phyloP scores from a whole-genome alignment of 2,797 vertebrate genomes.

The Malurus leucopterus region DNA sequence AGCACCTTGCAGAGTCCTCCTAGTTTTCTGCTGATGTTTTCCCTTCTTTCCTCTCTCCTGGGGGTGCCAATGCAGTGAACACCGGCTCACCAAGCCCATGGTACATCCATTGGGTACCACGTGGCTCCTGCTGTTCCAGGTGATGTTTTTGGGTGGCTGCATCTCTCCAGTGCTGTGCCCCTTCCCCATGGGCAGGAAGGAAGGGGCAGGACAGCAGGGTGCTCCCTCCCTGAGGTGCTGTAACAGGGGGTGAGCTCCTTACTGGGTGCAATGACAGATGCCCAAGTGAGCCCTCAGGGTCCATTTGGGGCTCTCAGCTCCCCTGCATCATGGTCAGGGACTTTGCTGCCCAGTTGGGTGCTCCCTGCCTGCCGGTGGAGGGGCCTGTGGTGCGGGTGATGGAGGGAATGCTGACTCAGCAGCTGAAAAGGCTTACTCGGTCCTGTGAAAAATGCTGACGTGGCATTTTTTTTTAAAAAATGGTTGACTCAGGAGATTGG shows the following conservation, averaged over 20 bases:
- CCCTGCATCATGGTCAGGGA: background rate
- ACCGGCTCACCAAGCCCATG: accelerated
- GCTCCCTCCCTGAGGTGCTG: accelerated
- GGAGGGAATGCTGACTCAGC: background rate
- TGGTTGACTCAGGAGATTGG: background rate
- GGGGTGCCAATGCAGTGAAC: background rate
- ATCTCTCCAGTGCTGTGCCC: background rate
- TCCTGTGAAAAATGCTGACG: background rate
- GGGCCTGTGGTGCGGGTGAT: background rate
- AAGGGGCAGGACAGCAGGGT: background rate
- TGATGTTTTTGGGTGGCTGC: background rate
- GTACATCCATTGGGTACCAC: accelerated
- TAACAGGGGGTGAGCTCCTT: accelerated
- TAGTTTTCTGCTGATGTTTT: background rate
- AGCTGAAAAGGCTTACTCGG: background rate
- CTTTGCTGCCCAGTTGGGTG: background rate
- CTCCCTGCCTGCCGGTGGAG: background rate
- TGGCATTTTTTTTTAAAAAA: background rate
- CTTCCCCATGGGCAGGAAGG: background rate
- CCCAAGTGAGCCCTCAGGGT: background rate
- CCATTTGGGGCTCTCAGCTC: accelerated
- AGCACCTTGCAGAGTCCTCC: background rate
- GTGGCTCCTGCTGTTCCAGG: background rate
- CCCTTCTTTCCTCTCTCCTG: background rate
- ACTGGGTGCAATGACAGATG: accelerated